Percentiles rank a stretch among this genome's conserved stretches.
phyloP scores from a whole-genome alignment of 2,888 invertebrate species.

The Habroteleia sp. region DNA sequence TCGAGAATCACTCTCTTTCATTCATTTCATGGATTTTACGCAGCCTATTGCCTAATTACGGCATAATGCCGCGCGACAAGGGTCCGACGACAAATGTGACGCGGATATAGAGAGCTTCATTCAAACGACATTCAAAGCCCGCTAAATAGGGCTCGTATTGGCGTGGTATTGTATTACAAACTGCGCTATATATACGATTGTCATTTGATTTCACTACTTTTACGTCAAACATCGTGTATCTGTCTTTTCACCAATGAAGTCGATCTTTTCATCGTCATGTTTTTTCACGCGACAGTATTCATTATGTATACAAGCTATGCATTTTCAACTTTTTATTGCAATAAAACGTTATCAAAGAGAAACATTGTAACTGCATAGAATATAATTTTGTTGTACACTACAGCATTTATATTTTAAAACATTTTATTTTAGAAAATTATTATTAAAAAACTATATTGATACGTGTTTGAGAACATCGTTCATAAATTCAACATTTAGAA shows the following conservation, averaged over 20 bases:
- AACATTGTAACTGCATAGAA: too few species aligned
- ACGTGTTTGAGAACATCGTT: too few species aligned
- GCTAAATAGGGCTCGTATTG: slow-evolving; percentile 47
- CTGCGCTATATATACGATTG: slow-evolving; percentile 19
- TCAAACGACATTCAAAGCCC: slow-evolving; percentile 66
- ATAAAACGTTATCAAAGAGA: neutral
- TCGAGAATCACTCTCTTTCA: slow-evolving; percentile 51
- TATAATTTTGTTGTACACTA: too few species aligned
- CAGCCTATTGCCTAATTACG: slow-evolving; percentile 74
- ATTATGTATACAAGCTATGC: neutral
- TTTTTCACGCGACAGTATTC: slow-evolving; percentile 3
- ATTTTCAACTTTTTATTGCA: too few species aligned
- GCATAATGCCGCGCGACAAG: slow-evolving; percentile 68
- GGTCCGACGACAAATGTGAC: slow-evolving; percentile 51
- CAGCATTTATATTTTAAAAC: too few species aligned
- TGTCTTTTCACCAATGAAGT: slow-evolving; percentile 18
- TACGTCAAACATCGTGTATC: slow-evolving; percentile 18
- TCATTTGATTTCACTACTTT: slow-evolving; percentile 40
- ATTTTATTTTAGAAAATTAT: too few species aligned
- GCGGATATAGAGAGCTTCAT: slow-evolving; percentile 56
- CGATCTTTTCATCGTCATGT: slow-evolving; percentile 9
- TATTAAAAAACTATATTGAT: too few species aligned
- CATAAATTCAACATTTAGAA: too few species aligned
- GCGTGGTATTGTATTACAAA: slow-evolving; percentile 37
- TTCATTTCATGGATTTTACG: slow-evolving; percentile 71